These are phyloP conservation scores for Diplolepis rosae DNA, from an alignment of 2,888 invertebrate species.

Conservation along the genomic window DNA sequence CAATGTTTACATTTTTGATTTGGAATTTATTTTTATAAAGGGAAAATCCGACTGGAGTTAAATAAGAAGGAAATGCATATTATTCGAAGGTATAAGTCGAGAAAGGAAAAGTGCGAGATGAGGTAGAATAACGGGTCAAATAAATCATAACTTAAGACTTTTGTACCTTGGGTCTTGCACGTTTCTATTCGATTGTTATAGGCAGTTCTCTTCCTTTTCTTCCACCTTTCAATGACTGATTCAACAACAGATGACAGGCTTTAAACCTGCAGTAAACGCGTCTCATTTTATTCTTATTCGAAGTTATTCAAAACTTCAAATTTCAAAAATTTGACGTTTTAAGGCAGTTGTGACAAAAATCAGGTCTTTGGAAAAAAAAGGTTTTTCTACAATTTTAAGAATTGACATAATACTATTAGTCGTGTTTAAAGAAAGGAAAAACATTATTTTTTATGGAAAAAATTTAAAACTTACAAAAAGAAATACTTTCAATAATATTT, in stretches of 20 bases:
- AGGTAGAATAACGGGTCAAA: conserved; percentile 65
- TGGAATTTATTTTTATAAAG: conserved; percentile 5
- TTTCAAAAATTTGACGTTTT: no score
- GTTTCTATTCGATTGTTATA: conserved; percentile 1
- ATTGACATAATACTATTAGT: no score
- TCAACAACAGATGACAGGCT: background rate
- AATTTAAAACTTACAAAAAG: no score
- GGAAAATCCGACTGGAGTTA: conserved; percentile 40
- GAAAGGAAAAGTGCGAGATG: conserved; percentile 60
- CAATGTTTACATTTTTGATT: no score
- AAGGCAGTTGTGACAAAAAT: no score
- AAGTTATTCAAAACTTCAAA: no score
- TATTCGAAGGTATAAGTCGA: conserved; percentile 25
- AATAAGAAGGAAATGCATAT: conserved; percentile 33
- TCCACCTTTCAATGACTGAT: conserved; percentile 1
- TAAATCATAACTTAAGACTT: conserved; percentile 62
- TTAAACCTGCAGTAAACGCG: background rate
- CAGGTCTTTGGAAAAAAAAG: no score
- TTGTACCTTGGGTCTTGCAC: background rate
- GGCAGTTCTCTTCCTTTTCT: background rate
- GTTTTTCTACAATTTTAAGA: no score
- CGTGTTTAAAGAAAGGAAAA: no score
- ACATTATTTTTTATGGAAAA: no score
- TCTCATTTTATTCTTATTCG: background rate
- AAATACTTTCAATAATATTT: no score